Conservation (phyloP, 37 sponge, comb jelly and placozoan genomes). For the Dysidea cf. avara region DNA sequence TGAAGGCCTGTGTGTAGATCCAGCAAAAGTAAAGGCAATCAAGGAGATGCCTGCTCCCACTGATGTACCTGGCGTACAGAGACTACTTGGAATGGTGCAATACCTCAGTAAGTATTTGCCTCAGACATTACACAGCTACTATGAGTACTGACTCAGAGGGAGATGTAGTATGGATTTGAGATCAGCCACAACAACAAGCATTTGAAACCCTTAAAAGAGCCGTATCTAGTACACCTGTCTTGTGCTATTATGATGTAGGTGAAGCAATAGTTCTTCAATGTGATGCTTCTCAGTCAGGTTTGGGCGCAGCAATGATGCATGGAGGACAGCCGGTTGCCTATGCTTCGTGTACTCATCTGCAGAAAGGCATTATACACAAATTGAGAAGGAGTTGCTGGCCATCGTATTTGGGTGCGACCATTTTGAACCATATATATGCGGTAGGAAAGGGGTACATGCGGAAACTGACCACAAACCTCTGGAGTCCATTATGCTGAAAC, state of each 20-base stretch:
- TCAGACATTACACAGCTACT: constrained; percentile 33
- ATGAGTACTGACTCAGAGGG: constrained; percentile 33
- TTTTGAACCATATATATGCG: constrained; percentile 42
- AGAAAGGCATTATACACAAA: constrained; percentile 40
- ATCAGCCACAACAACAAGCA: constrained; percentile 25
- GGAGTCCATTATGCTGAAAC: constrained; percentile 27
- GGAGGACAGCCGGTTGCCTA: too few species aligned
- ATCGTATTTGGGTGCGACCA: constrained; percentile 54
- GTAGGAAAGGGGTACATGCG: constrained; percentile 14
- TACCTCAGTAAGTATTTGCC: constrained; percentile 56
- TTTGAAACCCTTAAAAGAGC: constrained; percentile 27
- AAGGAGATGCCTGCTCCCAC: constrained; percentile 50
- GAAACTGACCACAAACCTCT: constrained; percentile 57
- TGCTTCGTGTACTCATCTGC: too few species aligned
- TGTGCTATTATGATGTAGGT: constrained; percentile 31
- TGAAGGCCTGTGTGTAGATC: constrained; percentile 48
- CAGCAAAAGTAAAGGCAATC: constrained; percentile 49
- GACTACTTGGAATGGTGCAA: constrained; percentile 43
- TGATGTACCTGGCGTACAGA: constrained; percentile 29
- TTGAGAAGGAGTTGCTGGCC: constrained; percentile 55
- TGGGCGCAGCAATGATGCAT: too few species aligned
- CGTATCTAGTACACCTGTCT: constrained; percentile 28
- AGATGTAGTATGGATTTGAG: constrained; percentile 40
- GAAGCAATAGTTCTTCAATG: constrained; percentile 20
- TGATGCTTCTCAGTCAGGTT: constrained; percentile 50